These are phyloP conservation scores for Ptiloglossa arizonensis DNA, from an alignment of 1,140 invertebrate species.

Conservation along the genomic window DNA sequence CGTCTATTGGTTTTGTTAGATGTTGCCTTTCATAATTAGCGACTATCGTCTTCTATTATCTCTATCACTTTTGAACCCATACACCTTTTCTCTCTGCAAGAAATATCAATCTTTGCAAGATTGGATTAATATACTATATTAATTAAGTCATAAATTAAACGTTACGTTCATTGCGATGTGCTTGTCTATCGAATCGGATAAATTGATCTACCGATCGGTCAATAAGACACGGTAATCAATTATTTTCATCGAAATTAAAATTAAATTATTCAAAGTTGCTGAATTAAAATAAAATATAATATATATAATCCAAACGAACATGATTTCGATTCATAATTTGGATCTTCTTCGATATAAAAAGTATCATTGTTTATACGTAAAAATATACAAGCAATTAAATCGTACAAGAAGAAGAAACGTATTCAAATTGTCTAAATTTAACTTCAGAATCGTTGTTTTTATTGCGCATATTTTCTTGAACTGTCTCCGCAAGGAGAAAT, in stretches of 20 bases:
- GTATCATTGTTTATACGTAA: no score
- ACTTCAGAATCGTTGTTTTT: no score
- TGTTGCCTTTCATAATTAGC: background rate
- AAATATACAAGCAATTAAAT: no score
- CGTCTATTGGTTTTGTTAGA: slow-evolving; percentile 7
- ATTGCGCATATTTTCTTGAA: no score
- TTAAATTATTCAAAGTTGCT: background rate
- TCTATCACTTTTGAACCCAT: background rate
- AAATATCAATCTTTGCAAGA: background rate
- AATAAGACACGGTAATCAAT: background rate
- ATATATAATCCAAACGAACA: no score
- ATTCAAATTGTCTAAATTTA: no score
- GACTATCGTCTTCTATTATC: background rate
- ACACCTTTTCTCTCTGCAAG: background rate
- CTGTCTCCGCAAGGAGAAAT: no score
- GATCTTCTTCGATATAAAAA: no score
- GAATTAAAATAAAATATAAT: no score
- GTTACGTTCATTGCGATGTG: background rate
- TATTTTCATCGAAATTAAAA: no score
- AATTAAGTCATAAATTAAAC: background rate
- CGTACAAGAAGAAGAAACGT: no score
- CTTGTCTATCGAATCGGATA: background rate
- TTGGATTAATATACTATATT: background rate
- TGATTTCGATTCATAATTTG: no score
- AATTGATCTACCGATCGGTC: background rate